A percentile compares a stretch with the other conserved stretches of the same genome.
phyloP scores from a whole-genome alignment of 2,888 invertebrate genomes.

The Mallateleia sp. region DNA sequence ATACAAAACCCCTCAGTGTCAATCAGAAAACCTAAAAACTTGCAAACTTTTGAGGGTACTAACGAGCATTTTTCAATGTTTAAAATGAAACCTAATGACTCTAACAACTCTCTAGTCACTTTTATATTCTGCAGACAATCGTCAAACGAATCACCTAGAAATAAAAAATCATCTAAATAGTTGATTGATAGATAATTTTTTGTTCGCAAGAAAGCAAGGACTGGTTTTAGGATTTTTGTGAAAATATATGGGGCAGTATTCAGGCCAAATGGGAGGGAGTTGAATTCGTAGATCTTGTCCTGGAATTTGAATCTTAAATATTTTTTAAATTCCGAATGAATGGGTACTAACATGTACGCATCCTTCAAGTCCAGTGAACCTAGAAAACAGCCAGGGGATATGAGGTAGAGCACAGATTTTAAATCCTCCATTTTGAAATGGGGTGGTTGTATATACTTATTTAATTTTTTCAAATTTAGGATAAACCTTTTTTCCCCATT shows the following conservation, averaged over 20 bases:
- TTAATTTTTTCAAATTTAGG: slow-evolving; percentile 69
- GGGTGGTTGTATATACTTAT: slow-evolving; percentile 40
- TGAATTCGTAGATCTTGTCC: slow-evolving; percentile 4
- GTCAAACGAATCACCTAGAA: background rate
- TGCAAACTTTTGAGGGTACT: background rate
- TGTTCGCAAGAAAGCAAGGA: slow-evolving; percentile 23
- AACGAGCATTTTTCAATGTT: background rate
- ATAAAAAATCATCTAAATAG: slow-evolving; percentile 54
- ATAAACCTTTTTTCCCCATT: slow-evolving; percentile 48
- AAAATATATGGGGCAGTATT: slow-evolving; percentile 57
- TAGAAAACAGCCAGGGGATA: slow-evolving; percentile 49
- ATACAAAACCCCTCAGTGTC: slow-evolving; percentile 18
- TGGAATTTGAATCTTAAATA: slow-evolving; percentile 61
- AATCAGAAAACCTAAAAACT: slow-evolving; percentile 20
- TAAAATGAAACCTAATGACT: background rate
- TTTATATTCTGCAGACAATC: background rate
- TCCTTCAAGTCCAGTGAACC: slow-evolving; percentile 66
- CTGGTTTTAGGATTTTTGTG: slow-evolving; percentile 69
- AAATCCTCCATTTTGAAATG: slow-evolving; percentile 73
- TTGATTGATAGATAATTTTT: background rate
- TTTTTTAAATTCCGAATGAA: slow-evolving; percentile 42
- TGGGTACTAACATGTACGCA: slow-evolving; percentile 63
- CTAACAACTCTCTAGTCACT: background rate
- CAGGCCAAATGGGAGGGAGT: slow-evolving; percentile 52
- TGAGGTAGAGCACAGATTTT: slow-evolving; percentile 32